These are phyloP conservation scores for Fragum fragum DNA, from an alignment of 2,888 invertebrate species.

Conservation along the genomic window DNA sequence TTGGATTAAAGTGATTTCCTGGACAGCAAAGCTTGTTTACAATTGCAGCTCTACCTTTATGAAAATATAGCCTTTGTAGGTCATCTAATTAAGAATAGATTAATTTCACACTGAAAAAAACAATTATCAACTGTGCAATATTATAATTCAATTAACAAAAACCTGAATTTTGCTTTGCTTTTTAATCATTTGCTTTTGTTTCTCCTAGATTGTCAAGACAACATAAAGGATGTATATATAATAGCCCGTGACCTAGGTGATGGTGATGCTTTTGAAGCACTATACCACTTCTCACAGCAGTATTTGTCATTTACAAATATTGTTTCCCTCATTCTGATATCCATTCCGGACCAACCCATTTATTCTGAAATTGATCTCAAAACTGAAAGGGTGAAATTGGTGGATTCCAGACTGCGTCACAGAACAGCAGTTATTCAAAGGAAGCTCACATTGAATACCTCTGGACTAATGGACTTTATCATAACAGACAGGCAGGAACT, in stretches of 20 bases:
- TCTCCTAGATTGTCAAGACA: background rate
- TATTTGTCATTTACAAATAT: background rate
- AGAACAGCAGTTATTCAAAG: background rate
- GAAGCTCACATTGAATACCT: background rate
- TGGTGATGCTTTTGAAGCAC: background rate
- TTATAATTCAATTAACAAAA: too few species aligned
- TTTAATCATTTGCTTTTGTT: background rate
- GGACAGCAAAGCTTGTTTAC: too few species aligned
- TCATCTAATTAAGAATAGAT: too few species aligned
- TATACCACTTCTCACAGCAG: conserved; percentile 3
- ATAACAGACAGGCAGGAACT: background rate
- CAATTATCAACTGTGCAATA: too few species aligned
- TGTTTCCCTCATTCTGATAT: background rate
- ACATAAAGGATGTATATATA: background rate
- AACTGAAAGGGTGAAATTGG: background rate
- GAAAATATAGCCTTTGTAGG: too few species aligned
- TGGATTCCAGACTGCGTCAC: background rate
- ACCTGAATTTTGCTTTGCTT: too few species aligned
- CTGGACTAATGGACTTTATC: background rate
- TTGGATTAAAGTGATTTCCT: too few species aligned
- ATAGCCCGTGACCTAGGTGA: background rate
- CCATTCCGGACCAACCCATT: background rate
- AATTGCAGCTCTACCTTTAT: too few species aligned
- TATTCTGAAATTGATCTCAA: background rate
- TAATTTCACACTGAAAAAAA: too few species aligned